A percentile compares a stretch with the other conserved stretches of the same genome.
Evolutionary conservation across 2,113 vertebrate species (phyloP).

Genomic region (Patagioenas fasciata): DNA sequence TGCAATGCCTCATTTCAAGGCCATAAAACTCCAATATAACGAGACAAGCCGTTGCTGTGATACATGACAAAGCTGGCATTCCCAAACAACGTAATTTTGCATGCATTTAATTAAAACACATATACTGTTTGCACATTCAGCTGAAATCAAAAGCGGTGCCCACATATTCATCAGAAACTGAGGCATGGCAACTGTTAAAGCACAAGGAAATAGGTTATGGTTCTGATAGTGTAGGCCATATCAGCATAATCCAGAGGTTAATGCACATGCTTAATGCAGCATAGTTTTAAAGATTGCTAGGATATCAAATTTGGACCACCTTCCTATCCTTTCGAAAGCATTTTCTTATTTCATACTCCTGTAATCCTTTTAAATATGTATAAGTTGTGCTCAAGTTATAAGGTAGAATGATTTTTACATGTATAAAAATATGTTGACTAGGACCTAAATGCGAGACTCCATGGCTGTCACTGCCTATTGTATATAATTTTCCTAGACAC

Average conservation of each 20-base stretch:
- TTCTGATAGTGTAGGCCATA: background rate
- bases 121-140: background rate
- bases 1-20: conserved; percentile 14
- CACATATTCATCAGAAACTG: background rate
- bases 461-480: conserved; percentile 57
- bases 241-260: background rate
- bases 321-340: background rate
- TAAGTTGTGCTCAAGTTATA: background rate
- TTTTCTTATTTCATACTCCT: conserved; percentile 27
- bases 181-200: background rate
- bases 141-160: background rate
- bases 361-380: conserved; percentile 33
- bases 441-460: conserved; percentile 42
- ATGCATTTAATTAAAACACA: conserved; percentile 35
- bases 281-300: background rate
- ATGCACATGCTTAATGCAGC: conserved; percentile 1
- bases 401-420: conserved; percentile 33
- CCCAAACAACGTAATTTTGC: background rate
- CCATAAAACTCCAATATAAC: background rate
- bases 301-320: background rate
- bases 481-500: conserved; percentile 51
- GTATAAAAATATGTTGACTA: conserved; percentile 57
- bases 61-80: conserved; percentile 4
- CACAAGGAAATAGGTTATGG: background rate
- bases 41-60: background rate